A percentile compares a stretch with the other conserved stretches of the same genome.
Conservation (phyloP, 1,140 invertebrate genomes). For the Aphis gossypii region DNA sequence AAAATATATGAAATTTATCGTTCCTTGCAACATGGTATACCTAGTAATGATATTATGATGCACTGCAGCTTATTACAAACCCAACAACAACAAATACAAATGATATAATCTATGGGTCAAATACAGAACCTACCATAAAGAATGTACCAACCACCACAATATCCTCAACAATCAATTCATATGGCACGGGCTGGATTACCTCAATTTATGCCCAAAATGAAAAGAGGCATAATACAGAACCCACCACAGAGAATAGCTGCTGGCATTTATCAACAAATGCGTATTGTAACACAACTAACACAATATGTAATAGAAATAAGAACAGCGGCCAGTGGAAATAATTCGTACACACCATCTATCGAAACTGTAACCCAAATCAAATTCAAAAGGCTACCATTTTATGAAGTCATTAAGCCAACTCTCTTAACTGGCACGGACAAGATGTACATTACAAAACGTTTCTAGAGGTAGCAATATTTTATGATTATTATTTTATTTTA, state of each 20-base stretch:
- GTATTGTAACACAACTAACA: neutral
- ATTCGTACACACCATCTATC: neutral
- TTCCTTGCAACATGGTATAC: neutral
- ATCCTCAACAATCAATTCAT: conserved; percentile 25
- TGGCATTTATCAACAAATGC: neutral
- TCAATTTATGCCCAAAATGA: conserved; percentile 18
- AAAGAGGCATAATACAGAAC: conserved; percentile 19
- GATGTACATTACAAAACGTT: neutral
- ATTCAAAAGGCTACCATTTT: conserved; percentile 91
- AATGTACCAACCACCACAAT: neutral
- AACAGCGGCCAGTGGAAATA: neutral
- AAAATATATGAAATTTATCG: conserved; percentile 51
- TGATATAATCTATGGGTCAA: neutral
- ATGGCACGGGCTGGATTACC: conserved; percentile 23
- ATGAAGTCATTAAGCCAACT: conserved; percentile 90
- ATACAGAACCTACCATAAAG: neutral
- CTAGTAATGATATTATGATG: neutral
- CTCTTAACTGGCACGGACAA: conserved; percentile 67
- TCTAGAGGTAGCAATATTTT: conserved; percentile 18
- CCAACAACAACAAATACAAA: neutral
- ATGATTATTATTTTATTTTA: neutral
- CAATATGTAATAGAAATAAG: neutral
- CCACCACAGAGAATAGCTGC: neutral
- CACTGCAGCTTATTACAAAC: neutral
- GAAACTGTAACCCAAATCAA: conserved; percentile 80